Evolutionary conservation across 2,113 vertebrate genomes (phyloP), one percentile per base, ranked within the genome.

Genomic region (Toxotes chatareus): DNA sequence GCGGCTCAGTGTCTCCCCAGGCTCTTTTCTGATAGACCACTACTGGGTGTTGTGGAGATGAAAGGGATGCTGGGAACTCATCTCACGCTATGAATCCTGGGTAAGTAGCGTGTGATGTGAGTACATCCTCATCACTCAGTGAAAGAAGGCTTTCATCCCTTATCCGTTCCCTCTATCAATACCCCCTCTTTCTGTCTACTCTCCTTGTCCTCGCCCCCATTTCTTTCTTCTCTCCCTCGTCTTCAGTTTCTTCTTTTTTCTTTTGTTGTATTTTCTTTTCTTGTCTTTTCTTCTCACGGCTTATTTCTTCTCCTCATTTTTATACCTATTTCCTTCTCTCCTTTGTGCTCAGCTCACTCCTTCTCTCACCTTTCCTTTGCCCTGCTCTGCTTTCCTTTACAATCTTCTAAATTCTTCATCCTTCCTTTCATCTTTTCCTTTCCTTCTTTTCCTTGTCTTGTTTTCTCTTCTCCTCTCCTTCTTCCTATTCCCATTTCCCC

Each of bases 61-160:
- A 93, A 93, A 93, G 93, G 91, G 74, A 91, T 89, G 81, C 92
- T 90, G 90, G 92, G 93, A 94, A 93, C 90, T 94, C 92, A 93
- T 94, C 93, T 94, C 91, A 94, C 17, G 83, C 93, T 91, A 93
- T 90, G 91, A 92, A 94, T 92, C 87, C 84, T 93, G 93, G 91
- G 93, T 93, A 93, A 93, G 89, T 89, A 85, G 91, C 78, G 86
- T 93, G 93, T 91, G 88, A 94, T 92, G 89, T 76, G 86, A 92
- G 88, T 76, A 86, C 91, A 89, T 89, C 87, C 88, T 90, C 90
- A 86, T 92, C 90, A 89, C 87, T 88, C 71, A 75, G 81, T 79
- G 86, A 89, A 90, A 88, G 86, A 78, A 76, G 67, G 51, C 92
- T 94, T 94, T 94, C 91, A 94, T 94, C 91, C 90, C 84, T 88